Conservation (phyloP, 53 echinoderm and acorn worm species). For the Zoroaster sp. region DNA sequence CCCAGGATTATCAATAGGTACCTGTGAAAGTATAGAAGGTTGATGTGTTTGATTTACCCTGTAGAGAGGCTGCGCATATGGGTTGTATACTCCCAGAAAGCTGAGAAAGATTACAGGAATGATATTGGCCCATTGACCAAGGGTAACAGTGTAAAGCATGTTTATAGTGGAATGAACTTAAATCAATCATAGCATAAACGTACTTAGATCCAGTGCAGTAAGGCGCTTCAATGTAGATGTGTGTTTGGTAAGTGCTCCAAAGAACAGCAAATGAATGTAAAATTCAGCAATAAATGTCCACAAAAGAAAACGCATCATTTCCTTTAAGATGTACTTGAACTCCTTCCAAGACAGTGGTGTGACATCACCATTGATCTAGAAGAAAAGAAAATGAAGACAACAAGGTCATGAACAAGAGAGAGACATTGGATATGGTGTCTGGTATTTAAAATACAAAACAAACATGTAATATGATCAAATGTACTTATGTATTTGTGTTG, state of each 20-base stretch:
- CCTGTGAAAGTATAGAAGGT: too few relatives aligned
- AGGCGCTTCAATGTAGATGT: neutral
- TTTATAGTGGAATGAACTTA: too few relatives aligned
- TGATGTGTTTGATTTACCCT: too few relatives aligned
- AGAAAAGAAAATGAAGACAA: neutral
- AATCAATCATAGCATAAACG: neutral
- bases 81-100: neutral
- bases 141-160: too few relatives aligned
- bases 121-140: neutral
- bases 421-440: neutral
- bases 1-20: too few relatives aligned
- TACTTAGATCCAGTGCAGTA: neutral
- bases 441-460: too few relatives aligned
- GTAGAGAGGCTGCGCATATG: constrained; percentile 33
- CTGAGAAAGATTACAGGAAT: neutral
- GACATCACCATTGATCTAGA: constrained; percentile 50
- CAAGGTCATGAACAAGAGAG: neutral
- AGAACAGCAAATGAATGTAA: constrained; percentile 70
- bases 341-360: constrained; percentile 39
- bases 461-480: too few relatives aligned
- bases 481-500: too few relatives aligned
- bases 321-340: constrained; percentile 66
- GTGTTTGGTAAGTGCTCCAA: constrained; percentile 23
- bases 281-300: constrained; percentile 73
- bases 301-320: constrained; percentile 63